Evolutionary conservation across 1,140 invertebrate genomes (phyloP).

Genomic region (Zeugodacus cucurbitae): DNA sequence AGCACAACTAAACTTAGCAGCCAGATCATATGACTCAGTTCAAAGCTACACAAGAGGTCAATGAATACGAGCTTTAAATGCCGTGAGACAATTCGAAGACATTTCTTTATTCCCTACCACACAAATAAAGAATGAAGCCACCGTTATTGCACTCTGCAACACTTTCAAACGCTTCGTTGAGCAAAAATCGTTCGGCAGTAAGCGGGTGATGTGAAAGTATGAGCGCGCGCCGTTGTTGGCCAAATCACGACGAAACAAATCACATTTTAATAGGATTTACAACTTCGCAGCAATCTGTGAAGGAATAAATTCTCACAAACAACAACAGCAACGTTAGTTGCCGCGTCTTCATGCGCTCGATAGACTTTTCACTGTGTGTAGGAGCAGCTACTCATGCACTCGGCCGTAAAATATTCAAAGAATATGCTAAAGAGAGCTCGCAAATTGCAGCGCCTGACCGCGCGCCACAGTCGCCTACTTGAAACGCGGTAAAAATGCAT

Average conservation of each 20-base stretch:
- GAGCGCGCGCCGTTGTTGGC: not conserved
- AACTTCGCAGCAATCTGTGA: conserved; percentile 15
- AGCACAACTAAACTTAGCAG: no score
- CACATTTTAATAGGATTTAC: conserved; percentile 32
- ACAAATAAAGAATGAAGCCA: no score
- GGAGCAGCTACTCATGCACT: not conserved
- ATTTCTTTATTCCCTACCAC: no score
- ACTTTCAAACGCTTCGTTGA: not conserved
- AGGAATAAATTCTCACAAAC: conserved; percentile 1
- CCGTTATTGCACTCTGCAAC: not conserved
- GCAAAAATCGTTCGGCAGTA: not conserved
- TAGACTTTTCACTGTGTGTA: not conserved
- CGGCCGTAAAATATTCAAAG: conserved; percentile 26
- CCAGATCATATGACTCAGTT: no score
- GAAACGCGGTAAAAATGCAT: not conserved
- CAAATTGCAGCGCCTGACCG: not conserved
- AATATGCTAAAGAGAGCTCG: conserved; percentile 7
- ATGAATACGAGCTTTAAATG: no score
- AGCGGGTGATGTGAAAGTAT: not conserved
- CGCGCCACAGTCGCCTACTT: not conserved
- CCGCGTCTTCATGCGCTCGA: not conserved
- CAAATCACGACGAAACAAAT: conserved; percentile 30
- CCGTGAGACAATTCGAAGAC: no score
- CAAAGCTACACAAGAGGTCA: no score
- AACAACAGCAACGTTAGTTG: not conserved